Conservation (phyloP, 2,888 invertebrate genomes). For the Seira ritae region DNA sequence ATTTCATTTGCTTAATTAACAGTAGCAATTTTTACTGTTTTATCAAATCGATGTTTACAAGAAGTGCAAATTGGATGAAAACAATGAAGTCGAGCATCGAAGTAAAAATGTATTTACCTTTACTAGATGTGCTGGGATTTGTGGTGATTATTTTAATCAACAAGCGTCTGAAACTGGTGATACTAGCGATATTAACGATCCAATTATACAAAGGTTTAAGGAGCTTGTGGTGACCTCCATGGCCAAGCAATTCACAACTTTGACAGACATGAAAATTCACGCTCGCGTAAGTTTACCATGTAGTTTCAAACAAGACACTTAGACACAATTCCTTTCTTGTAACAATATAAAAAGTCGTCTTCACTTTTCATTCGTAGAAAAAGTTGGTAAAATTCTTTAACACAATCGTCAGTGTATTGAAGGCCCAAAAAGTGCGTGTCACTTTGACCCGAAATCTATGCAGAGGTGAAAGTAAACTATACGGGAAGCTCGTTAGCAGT, state of each 20-base stretch:
- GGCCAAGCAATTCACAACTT: constrained; percentile 44
- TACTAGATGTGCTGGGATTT: background rate
- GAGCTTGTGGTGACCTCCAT: constrained; percentile 14
- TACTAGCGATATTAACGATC: background rate
- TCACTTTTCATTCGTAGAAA: constrained; percentile 41
- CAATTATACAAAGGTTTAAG: constrained; percentile 16
- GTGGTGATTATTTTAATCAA: background rate
- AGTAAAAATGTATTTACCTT: background rate
- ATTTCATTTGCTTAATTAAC: too few species aligned
- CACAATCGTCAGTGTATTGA: constrained; percentile 38
- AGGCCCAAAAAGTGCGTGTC: constrained; percentile 61
- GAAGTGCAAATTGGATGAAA: too few species aligned
- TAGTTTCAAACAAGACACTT: background rate
- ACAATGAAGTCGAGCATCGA: too few species aligned
- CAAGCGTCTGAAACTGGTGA: too few species aligned
- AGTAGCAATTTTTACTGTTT: too few species aligned
- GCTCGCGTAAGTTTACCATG: constrained; percentile 36
- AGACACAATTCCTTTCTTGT: too few species aligned
- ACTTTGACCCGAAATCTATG: constrained; percentile 59
- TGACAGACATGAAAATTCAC: constrained; percentile 39
- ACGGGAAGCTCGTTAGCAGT: constrained; percentile 44
- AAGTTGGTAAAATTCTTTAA: constrained; percentile 55
- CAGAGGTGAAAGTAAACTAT: constrained; percentile 47
- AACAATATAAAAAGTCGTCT: too few species aligned
- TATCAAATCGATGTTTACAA: too few species aligned